Percentiles rank a stretch among this genome's conserved stretches.
Conservation (phyloP, 2,113 vertebrate species). For the Hyperoodon ampullatus region DNA sequence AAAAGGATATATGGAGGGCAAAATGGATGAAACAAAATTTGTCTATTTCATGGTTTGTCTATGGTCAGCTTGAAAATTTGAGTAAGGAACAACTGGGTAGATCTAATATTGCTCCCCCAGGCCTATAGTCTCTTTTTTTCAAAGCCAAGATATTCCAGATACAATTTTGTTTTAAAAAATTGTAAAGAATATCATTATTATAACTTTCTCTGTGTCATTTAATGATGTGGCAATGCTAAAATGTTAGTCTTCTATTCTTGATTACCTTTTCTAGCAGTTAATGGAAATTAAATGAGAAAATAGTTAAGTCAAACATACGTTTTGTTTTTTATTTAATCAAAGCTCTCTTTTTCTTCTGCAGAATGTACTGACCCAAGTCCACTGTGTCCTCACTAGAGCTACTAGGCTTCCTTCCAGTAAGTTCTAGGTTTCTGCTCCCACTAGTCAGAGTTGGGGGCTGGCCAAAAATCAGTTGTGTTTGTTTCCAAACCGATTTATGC, state of each 20-base stretch:
- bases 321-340: conserved; percentile 27
- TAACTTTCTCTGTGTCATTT: neutral
- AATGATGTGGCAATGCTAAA: neutral
- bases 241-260: neutral
- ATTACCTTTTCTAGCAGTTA: neutral
- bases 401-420: neutral
- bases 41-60: neutral
- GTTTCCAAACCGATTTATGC: neutral
- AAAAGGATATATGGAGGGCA: neutral
- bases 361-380: neutral
- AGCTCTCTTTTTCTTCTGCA: neutral
- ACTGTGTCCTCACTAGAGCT: neutral
- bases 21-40: neutral
- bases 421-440: neutral
- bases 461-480: conserved; percentile 19
- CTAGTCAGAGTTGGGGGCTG: neutral
- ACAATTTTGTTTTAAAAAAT: neutral
- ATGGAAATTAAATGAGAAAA: conserved; percentile 39
- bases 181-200: neutral
- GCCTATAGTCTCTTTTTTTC: neutral
- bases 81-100: neutral
- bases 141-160: conserved; percentile 3
- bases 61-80: neutral
- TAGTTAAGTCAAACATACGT: neutral
- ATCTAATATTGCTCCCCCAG: neutral